Conservation (phyloP, 2,797 vertebrate genomes). For the Trematomus bernacchii region DNA sequence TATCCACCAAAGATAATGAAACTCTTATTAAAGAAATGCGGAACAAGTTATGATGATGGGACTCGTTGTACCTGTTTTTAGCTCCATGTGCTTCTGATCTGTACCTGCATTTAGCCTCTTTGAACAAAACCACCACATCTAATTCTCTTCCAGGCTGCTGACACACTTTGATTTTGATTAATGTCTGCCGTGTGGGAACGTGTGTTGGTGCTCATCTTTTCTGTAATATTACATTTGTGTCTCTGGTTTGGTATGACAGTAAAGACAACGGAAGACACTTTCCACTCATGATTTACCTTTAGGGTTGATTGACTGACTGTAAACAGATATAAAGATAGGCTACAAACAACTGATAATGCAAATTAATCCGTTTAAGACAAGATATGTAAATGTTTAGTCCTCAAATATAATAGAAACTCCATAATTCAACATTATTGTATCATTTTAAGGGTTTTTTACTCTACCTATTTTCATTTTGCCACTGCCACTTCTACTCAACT, state of each 20-base stretch:
- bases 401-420: not conserved
- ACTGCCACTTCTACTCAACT: no score
- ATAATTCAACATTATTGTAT: no score
- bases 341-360: not conserved
- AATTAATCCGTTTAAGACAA: not conserved
- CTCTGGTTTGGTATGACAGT: no score
- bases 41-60: not conserved
- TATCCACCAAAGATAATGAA: not conserved
- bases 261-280: not conserved
- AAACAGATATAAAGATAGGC: no score
- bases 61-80: conserved; percentile 19
- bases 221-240: not conserved
- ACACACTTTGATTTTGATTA: conserved; percentile 31
- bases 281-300: no score
- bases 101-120: conserved; percentile 27
- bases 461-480: no score
- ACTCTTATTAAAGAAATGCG: not conserved
- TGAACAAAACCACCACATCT: conserved; percentile 4
- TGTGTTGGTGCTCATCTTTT: not conserved
- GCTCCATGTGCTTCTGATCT: conserved; percentile 25
- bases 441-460: no score
- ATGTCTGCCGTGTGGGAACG: conserved; percentile 5
- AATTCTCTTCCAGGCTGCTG: conserved; percentile 10
- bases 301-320: no score
- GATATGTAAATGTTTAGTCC: not conserved